Conservation (phyloP, 2,888 invertebrate genomes). For the Nomada lathburiana region DNA sequence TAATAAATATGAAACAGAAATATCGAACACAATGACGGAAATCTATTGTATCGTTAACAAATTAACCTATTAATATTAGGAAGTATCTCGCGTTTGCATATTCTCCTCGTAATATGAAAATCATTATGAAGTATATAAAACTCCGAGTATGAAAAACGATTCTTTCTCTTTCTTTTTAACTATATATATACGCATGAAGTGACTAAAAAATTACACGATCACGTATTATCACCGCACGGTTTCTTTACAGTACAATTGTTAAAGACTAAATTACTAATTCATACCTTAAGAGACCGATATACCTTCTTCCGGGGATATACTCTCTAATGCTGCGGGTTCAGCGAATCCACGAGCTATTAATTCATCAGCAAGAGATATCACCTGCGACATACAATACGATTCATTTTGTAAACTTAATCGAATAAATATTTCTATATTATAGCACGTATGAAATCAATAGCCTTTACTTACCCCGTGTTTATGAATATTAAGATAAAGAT, state of each 20-base stretch:
- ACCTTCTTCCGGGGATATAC: slow-evolving; percentile 66
- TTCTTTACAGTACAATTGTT: slow-evolving; percentile 44
- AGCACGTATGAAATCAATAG: background rate
- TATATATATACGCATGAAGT: slow-evolving; percentile 34
- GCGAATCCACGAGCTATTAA: slow-evolving; percentile 93
- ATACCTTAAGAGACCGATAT: slow-evolving; percentile 36
- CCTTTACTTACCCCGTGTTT: slow-evolving; percentile 88
- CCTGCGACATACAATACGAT: slow-evolving; percentile 87
- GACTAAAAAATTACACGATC: slow-evolving; percentile 61
- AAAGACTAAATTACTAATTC: slow-evolving; percentile 41
- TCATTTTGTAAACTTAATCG: background rate
- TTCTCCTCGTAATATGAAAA: slow-evolving; percentile 13
- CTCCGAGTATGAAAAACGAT: slow-evolving; percentile 38
- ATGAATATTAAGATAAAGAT: slow-evolving; percentile 92
- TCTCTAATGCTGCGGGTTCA: slow-evolving; percentile 87
- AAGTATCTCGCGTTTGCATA: slow-evolving; percentile 6
- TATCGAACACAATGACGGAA: slow-evolving; percentile 15
- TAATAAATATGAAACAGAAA: slow-evolving; percentile 46
- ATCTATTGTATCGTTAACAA: slow-evolving; percentile 10
- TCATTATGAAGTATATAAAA: slow-evolving; percentile 33
- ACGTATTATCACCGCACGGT: slow-evolving; percentile 59
- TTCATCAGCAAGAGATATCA: slow-evolving; percentile 94
- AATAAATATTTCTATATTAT: background rate
- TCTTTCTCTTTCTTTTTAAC: slow-evolving; percentile 5
- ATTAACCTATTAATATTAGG: background rate